Evolutionary conservation across 2,797 vertebrate species (phyloP), one percentile per base, ranked within the genome.

Genomic region (Tragelaphus oryx): DNA sequence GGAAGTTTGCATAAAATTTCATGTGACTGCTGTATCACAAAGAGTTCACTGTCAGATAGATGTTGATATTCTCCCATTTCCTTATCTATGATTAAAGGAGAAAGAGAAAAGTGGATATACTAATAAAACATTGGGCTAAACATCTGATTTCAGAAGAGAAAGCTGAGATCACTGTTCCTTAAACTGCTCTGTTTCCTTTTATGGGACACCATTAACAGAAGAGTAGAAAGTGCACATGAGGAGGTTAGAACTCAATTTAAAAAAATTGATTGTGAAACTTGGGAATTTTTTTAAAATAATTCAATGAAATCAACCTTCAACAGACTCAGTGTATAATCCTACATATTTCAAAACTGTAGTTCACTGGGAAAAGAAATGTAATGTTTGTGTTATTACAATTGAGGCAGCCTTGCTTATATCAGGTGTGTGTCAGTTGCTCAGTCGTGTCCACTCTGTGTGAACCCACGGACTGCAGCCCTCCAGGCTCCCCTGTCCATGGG

Each of bases 321-420:
- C 41, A 24, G 84, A 94, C 86, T 88, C 57, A 95, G 60, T 41
- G 85, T 95, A 57, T 93, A 88, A 68, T 82, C 54, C 17, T 20
- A 54, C 1, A 44, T 65, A 86, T 71, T 76, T 89, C 74, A 91
- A 59, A 90, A 83, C 10, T 57, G 4, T 52, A 93, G 88, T 59
- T 84, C 55, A 74, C 10, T 82, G 57, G 57, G 33, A 91, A 68
- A 84, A 95, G 9, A 62, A 91, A 87, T 52, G 44, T 46, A 80
- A 80, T 46, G 60, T 48, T 18, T 33, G 13, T 79, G 41, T n/a
- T 75, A 60, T 95, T 97, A 90, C 91, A 89, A 91, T 50, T 88
- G 94, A 93, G 96, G 95, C 91, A 94, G 96, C 30, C 44, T 89
- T 68, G n/a, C 18, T 37, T 74, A 4, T 74, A 74, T 26, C 22